These are phyloP conservation scores for Gobiocypris rarus DNA, from an alignment of 2,113 vertebrate species.

Conservation along the genomic window DNA sequence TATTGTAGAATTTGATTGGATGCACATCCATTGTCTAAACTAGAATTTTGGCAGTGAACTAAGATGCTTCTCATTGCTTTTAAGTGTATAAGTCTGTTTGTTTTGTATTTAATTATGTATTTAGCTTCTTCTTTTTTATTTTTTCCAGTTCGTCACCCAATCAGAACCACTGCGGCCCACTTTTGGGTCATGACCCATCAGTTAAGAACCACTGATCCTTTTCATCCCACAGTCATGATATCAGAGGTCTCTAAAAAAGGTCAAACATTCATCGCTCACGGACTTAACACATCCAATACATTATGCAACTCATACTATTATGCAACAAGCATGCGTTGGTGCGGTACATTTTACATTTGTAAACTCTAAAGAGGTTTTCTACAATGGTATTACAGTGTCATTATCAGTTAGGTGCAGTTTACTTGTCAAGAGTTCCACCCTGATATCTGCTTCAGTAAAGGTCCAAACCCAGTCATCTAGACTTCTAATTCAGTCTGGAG, in stretches of 20 bases:
- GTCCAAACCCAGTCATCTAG: neutral
- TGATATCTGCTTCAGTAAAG: neutral
- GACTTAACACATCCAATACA: neutral
- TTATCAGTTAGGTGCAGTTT: neutral
- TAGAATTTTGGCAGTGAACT: neutral
- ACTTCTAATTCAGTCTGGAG: neutral
- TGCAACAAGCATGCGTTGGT: neutral
- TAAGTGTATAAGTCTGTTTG: neutral
- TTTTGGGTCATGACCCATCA: neutral
- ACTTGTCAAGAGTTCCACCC: neutral
- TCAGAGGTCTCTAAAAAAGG: slow-evolving; percentile 1
- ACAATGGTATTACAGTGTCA: neutral
- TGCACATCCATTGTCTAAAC: neutral
- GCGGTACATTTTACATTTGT: neutral
- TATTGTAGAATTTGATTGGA: neutral
- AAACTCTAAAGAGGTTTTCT: neutral
- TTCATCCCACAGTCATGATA: neutral
- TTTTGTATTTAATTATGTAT: neutral
- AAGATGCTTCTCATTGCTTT: neutral
- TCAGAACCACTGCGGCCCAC: neutral
- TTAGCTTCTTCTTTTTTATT: neutral
- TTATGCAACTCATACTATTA: slow-evolving; percentile 2
- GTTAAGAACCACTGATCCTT: neutral
- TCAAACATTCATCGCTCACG: neutral
- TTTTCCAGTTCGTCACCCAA: neutral